phyloP scores from a whole-genome alignment of 2,888 invertebrate species.

The Heliconius erato region DNA sequence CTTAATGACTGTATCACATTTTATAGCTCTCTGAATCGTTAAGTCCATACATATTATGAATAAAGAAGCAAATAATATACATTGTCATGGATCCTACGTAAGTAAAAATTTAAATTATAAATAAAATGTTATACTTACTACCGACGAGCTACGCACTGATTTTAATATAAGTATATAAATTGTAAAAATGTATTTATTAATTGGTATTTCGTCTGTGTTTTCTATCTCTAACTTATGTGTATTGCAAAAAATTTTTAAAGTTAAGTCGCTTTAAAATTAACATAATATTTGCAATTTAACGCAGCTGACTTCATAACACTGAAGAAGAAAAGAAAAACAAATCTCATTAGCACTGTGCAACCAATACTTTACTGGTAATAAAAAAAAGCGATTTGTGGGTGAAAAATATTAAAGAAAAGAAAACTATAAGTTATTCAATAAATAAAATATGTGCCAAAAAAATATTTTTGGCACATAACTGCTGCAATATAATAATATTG shows the following conservation, averaged over 20 bases:
- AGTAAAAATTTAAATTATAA: no score
- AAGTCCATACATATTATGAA: not conserved
- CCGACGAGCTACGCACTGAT: not conserved
- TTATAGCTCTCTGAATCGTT: slow-evolving; percentile 3
- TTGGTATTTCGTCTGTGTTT: no score
- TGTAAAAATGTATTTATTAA: not conserved
- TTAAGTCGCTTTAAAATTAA: no score
- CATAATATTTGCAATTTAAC: no score
- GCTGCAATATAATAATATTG: not conserved
- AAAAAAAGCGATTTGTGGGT: not conserved
- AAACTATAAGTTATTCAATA: not conserved
- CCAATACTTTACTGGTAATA: no score
- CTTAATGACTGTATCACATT: slow-evolving; percentile 24
- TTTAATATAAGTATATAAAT: not conserved
- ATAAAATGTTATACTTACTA: not conserved
- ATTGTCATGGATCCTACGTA: no score
- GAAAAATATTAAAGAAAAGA: not conserved
- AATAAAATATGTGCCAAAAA: not conserved
- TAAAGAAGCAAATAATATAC: not conserved
- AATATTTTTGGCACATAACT: not conserved
- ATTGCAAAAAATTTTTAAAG: no score
- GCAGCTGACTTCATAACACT: no score
- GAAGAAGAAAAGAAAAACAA: no score
- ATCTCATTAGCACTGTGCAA: no score
- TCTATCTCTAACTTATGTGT: no score